Evolutionary conservation across 2,113 vertebrate genomes (phyloP), one percentile per base, ranked within the genome.

Genomic region (Calyptomena viridis): DNA sequence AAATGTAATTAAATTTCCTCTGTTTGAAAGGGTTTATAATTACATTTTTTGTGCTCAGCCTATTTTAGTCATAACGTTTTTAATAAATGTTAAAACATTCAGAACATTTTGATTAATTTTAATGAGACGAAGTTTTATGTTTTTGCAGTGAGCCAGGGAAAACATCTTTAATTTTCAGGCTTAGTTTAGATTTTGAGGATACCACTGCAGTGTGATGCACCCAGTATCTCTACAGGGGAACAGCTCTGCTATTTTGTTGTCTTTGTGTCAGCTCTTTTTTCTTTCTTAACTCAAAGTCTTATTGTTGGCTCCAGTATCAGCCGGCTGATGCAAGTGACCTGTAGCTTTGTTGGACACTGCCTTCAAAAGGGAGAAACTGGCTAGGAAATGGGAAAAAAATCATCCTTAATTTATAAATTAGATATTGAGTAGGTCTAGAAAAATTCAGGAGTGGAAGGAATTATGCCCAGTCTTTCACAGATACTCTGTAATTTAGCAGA

Each of bases 121-220:
- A 66, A 27, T n/a, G 50, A 63, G 42, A 15, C 39, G 28, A 35
- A 31, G 28, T n/a, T 83, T 59, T 19, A 12, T 18, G 15, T 9
- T 39, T 52, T 76, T 76, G 44, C 19, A 42, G 5, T 27, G 68
- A 89, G n/a, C 59, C 44, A 18, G 44, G 40, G 37, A 59, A 83
- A 42, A 71, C 18, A 33, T 73, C 53, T 69, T 50, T 31, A 27
- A 30, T 58, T 66, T 39, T 73, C 24, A 27, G 20, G 30, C 30
- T 35, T 14, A 2, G 35, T 16, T 63, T 44, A 27, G 52, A 8
- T 81, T 75, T 71, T 20, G 11, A 46, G 75, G 46, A 47, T 47
- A 9, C 0, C 23, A 1, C 18, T 2, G 3, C 18, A 1, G 0
- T 39, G 40, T 67, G 13, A 31, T 53, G 19, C 0, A 0, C 31